These are phyloP conservation scores for Nemopilema nomurai DNA, from an alignment of 30 jellyfish, hydroid and myxozoan genomes.

Conservation along the genomic window DNA sequence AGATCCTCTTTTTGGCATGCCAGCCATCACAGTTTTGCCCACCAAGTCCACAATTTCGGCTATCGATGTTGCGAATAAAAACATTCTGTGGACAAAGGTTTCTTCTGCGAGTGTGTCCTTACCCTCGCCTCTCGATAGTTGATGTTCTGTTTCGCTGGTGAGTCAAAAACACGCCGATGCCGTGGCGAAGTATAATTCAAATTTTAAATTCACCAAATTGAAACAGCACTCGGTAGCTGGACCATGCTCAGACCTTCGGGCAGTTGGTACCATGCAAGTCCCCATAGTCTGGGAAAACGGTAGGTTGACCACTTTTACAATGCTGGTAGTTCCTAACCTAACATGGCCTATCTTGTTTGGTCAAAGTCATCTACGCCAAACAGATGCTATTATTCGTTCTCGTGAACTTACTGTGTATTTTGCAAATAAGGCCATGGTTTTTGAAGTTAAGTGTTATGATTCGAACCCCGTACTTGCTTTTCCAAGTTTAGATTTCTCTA, in stretches of 20 bases:
- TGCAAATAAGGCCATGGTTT: slow-evolving; percentile 22
- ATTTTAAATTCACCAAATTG: slow-evolving; percentile 13
- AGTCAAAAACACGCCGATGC: slow-evolving; percentile 39
- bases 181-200: slow-evolving; percentile 6
- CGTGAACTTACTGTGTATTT: slow-evolving; percentile 37
- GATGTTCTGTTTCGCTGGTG: slow-evolving; percentile 47
- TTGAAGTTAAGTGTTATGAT: slow-evolving; percentile 34
- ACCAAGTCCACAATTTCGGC: slow-evolving; percentile 28
- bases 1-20: slow-evolving; percentile 42
- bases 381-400: slow-evolving; percentile 40
- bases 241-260: slow-evolving; percentile 27
- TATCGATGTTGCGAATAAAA: slow-evolving; percentile 14
- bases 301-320: slow-evolving; percentile 15
- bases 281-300: slow-evolving; percentile 56
- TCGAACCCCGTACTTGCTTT: slow-evolving; percentile 30
- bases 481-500: neutral
- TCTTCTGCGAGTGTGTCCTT: slow-evolving; percentile 32
- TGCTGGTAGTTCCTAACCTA: slow-evolving; percentile 44
- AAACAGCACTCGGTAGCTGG: slow-evolving; percentile 62
- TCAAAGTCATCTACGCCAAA: slow-evolving; percentile 43
- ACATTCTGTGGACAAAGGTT: slow-evolving; percentile 46
- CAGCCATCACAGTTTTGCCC: slow-evolving; percentile 29
- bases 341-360: slow-evolving; percentile 60
- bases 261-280: slow-evolving; percentile 53
- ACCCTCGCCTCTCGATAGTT: slow-evolving; percentile 43